Evolutionary conservation across 1,140 invertebrate genomes (phyloP).

Genomic region (Bombus huntii): DNA sequence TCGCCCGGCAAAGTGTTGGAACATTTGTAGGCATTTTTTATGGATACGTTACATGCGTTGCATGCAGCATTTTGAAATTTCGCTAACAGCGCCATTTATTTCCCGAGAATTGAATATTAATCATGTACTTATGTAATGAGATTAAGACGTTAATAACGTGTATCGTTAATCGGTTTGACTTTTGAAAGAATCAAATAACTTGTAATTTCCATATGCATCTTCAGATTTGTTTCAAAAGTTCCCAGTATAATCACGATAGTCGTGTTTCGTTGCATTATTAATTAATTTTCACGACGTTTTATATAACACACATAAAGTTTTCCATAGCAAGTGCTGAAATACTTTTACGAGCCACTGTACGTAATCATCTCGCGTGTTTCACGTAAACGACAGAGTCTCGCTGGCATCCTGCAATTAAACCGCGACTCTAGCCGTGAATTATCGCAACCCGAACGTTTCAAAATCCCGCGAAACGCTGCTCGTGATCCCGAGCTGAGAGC

Average conservation of each 20-base stretch:
- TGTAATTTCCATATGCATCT: no score
- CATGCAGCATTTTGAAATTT: no score
- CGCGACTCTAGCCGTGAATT: slow-evolving; percentile 30
- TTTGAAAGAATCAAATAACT: no score
- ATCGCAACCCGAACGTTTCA: slow-evolving; percentile 41
- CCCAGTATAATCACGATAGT: no score
- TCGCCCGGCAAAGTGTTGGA: background rate
- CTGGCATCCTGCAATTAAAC: slow-evolving; percentile 11
- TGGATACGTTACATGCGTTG: background rate
- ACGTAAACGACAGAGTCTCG: background rate
- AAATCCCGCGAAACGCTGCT: slow-evolving; percentile 5
- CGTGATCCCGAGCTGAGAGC: background rate
- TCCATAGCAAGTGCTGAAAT: background rate
- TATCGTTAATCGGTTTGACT: no score
- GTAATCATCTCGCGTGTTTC: background rate
- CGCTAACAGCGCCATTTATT: no score
- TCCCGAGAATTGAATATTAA: no score
- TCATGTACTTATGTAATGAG: no score
- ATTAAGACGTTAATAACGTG: no score
- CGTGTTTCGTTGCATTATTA: no score
- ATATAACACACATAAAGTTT: background rate
- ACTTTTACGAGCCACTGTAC: background rate
- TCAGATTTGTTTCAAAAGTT: no score
- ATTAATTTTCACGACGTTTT: background rate
- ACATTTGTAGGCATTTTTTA: background rate